Evolutionary conservation across 1,140 invertebrate species (phyloP), one percentile per base, ranked within the genome.

Genomic region (Bradysia coprophila): DNA sequence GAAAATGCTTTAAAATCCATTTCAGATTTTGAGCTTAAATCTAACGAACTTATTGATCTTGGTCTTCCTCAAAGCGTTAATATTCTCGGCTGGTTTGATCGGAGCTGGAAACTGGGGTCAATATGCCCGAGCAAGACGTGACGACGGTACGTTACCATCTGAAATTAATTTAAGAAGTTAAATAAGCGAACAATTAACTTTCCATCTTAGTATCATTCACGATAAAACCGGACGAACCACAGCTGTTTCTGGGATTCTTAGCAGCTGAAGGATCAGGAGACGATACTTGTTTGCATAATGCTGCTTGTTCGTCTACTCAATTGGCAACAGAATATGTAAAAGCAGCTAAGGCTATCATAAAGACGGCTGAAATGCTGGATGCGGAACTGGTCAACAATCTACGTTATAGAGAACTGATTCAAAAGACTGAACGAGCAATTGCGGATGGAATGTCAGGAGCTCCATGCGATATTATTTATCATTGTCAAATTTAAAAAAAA

Each of bases 31-130:
- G 6, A 88, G 83, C 48, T 55, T 88, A 18, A 88, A 88, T 59
- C 56, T 88, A 20, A 85, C 82, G 0, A 88, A 87, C 56, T 59
- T 88, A 43, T 60, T 88, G 22, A 72, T 88, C 38, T 65, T 88
- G 16, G 63, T 88, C 21, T 67, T 89, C 4, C 65, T 90, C 21
- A 88, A 88, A 64, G 79, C 80, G 1, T 61, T 88, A 0, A 77
- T 88, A 22, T 73, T 85, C 40, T 80, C 81, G 2, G 81, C 81
- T 21, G 80, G 81, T 1, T 75, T 79, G 50, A 65, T 82, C 46
- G 78, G 78, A n/a, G 70, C 73, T 3, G 72, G 74, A 6, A 67
- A 68, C 22, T 72, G 68, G 65, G 72, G 69, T 48, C 63, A 69
- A 40, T 64, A 71, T 39, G 63, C 66, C 42, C 66, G 73, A 45